phyloP scores from a whole-genome alignment of 2,888 invertebrate species.

The Ganaspis brasiliensis region DNA sequence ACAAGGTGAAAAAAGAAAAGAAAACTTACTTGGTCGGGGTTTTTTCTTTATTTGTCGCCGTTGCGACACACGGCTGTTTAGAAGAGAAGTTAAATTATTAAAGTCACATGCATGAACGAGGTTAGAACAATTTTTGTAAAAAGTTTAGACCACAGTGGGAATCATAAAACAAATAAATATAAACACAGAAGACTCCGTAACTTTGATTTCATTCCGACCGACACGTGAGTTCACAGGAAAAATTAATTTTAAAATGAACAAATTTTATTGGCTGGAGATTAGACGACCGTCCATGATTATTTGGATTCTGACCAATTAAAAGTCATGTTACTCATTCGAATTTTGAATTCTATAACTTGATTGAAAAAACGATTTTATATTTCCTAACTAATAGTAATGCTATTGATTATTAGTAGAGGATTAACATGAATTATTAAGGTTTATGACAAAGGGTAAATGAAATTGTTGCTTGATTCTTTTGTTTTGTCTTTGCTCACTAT shows the following conservation, averaged over 20 bases:
- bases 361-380: no score
- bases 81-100: slow-evolving; percentile 14
- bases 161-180: slow-evolving; percentile 40
- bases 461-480: no score
- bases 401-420: no score
- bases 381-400: no score
- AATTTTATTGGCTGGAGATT: not conserved
- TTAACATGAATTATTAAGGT: no score
- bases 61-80: slow-evolving; percentile 25
- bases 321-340: no score
- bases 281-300: no score
- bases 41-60: slow-evolving; percentile 18
- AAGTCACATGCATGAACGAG: slow-evolving; percentile 31
- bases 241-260: not conserved
- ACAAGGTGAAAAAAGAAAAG: not conserved
- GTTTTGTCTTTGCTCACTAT: no score
- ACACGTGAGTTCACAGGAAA: slow-evolving; percentile 2
- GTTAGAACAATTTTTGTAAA: slow-evolving; percentile 22
- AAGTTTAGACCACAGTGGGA: slow-evolving; percentile 26
- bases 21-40: slow-evolving; percentile 22
- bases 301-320: no score
- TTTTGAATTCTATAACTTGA: no score
- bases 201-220: not conserved
- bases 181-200: slow-evolving; percentile 27
- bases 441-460: no score